These are phyloP conservation scores for Neoarius graeffei DNA, from an alignment of 2,113 vertebrate species.

Conservation along the genomic window DNA sequence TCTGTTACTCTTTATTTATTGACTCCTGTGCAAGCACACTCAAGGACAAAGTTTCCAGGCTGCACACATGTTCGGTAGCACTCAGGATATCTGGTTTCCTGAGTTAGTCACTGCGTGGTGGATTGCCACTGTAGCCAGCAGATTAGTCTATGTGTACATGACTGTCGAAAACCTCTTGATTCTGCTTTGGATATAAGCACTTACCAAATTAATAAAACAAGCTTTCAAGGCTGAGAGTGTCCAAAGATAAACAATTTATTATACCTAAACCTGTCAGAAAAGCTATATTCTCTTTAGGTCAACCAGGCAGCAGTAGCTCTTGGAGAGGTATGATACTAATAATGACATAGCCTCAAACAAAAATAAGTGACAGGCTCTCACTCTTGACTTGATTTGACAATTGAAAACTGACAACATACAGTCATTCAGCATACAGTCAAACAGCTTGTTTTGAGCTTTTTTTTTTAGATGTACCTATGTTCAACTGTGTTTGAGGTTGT, in stretches of 20 bases:
- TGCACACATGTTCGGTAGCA: slow-evolving; percentile 18
- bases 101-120: slow-evolving; percentile 13
- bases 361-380: neutral
- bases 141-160: slow-evolving; percentile 5
- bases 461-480: neutral
- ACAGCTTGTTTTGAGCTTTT: neutral
- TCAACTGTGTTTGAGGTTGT: neutral
- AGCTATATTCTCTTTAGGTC: neutral
- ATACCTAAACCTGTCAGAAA: neutral
- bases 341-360: neutral
- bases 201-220: neutral
- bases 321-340: neutral
- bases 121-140: slow-evolving; percentile 18
- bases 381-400: too few species aligned
- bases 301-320: neutral
- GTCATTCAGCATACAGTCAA: neutral
- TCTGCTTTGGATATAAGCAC: neutral
- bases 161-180: neutral
- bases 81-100: slow-evolving; percentile 46
- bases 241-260: neutral
- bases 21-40: slow-evolving; percentile 2
- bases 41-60: slow-evolving; percentile 13
- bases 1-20: slow-evolving; percentile 1
- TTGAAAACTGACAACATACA: neutral
- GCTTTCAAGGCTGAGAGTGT: neutral